These are phyloP conservation scores for Drosophila glabriapex DNA, from an alignment of 2,888 invertebrate genomes.

Conservation along the genomic window DNA sequence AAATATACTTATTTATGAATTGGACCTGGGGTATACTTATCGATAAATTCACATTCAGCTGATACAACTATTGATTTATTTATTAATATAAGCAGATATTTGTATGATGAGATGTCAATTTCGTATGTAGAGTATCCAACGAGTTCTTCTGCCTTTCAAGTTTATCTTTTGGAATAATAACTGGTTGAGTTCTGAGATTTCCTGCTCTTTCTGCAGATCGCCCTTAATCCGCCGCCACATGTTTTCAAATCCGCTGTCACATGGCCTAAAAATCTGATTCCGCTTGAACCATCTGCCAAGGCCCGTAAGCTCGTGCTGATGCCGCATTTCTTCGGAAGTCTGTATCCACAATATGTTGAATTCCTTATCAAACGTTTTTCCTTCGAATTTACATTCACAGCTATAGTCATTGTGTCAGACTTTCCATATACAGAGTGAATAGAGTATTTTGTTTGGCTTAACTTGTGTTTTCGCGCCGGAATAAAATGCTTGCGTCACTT, in stretches of 20 bases:
- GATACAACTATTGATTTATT: neutral
- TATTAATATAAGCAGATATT: neutral
- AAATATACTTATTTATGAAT: conserved; percentile 54
- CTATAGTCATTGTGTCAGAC: neutral
- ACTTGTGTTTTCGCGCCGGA: neutral
- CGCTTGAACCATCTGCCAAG: conserved; percentile 24
- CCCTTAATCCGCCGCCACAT: conserved; percentile 41
- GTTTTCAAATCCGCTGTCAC: conserved; percentile 41
- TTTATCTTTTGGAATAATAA: neutral
- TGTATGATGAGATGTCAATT: neutral
- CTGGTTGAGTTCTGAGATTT: conserved; percentile 27
- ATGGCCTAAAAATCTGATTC: neutral
- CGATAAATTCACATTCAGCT: conserved; percentile 21
- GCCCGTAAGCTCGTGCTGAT: conserved; percentile 35
- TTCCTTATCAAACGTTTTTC: conserved; percentile 47
- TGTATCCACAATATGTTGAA: conserved; percentile 68
- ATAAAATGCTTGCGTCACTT: conserved; percentile 8
- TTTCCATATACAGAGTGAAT: neutral
- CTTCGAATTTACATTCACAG: conserved; percentile 24
- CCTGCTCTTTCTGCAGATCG: conserved; percentile 35
- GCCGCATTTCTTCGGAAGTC: conserved; percentile 42
- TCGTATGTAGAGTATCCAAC: neutral
- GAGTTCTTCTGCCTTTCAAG: neutral
- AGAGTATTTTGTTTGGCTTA: neutral
- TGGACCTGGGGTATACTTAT: conserved; percentile 22